A percentile compares a stretch with the other conserved stretches of the same genome.
phyloP scores from a whole-genome alignment of 1,140 invertebrate species.

The Orius insidiosus region DNA sequence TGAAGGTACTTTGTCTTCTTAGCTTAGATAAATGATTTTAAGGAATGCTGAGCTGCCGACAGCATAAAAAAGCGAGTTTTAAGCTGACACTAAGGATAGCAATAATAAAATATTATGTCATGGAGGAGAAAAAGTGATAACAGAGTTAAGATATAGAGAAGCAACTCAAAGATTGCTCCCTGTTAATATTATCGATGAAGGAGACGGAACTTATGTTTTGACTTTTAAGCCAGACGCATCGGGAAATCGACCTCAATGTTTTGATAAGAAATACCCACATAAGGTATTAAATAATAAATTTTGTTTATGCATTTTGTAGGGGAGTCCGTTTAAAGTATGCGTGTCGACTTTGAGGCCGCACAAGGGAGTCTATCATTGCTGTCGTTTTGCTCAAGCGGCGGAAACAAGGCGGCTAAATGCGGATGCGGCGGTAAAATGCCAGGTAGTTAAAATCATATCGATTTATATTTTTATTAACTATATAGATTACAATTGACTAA shows the following conservation, averaged over 20 bases:
- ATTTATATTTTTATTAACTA: background rate
- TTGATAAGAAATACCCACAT: slow-evolving; percentile 35
- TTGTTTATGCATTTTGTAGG: slow-evolving; percentile 28
- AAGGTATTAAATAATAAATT: slow-evolving; percentile 21
- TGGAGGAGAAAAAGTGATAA: slow-evolving; percentile 30
- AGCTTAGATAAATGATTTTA: slow-evolving; percentile 5
- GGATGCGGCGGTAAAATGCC: slow-evolving; percentile 54
- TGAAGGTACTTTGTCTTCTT: slow-evolving; percentile 20
- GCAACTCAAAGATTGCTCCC: slow-evolving; percentile 22
- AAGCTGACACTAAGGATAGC: slow-evolving; percentile 32
- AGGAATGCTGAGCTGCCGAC: slow-evolving; percentile 26
- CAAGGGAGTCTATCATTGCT: slow-evolving; percentile 55
- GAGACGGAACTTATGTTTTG: slow-evolving; percentile 40
- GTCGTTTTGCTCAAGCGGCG: slow-evolving; percentile 63
- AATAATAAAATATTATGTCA: slow-evolving; percentile 32
- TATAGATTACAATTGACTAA: background rate
- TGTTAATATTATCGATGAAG: slow-evolving; percentile 35
- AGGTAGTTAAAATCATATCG: slow-evolving; percentile 23
- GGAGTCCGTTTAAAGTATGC: slow-evolving; percentile 38
- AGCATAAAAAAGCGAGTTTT: slow-evolving; percentile 30
- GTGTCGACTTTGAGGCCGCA: slow-evolving; percentile 28
- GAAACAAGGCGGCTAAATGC: slow-evolving; percentile 44
- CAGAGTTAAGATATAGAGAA: slow-evolving; percentile 29
- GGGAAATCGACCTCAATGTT: slow-evolving; percentile 36
- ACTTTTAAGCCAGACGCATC: slow-evolving; percentile 36